These are phyloP conservation scores for Esox niger DNA, from an alignment of 2,113 vertebrate species.

Conservation along the genomic window DNA sequence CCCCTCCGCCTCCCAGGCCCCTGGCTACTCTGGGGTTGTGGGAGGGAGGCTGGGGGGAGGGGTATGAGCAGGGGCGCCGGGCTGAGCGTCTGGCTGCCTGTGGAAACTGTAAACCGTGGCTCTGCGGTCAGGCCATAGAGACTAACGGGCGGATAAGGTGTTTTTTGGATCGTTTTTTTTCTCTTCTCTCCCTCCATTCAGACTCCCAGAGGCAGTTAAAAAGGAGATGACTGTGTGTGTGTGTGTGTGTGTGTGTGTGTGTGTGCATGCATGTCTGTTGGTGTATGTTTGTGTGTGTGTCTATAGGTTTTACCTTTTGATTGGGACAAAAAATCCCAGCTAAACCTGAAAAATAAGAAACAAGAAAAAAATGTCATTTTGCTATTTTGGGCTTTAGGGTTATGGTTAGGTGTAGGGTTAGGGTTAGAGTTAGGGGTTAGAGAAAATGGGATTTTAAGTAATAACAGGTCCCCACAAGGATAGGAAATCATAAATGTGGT, in stretches of 20 bases:
- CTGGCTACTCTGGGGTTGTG: constrained; percentile 56
- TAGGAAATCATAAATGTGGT: no score
- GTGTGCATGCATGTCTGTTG: no score
- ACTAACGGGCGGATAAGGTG: constrained; percentile 75
- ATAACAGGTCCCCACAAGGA: no score
- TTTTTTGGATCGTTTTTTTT: constrained; percentile 52
- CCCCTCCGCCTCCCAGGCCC: constrained; percentile 38
- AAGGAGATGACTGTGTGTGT: constrained; percentile 1
- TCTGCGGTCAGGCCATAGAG: constrained; percentile 78
- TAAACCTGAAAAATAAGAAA: no score
- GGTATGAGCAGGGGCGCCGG: constrained; percentile 63
- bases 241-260: no score
- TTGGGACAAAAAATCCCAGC: no score
- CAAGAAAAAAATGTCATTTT: no score
- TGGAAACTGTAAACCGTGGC: constrained; percentile 78
- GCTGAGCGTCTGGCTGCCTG: constrained; percentile 77
- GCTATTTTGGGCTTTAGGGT: no score
- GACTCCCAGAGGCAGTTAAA: constrained; percentile 8
- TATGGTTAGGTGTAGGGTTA: background rate
- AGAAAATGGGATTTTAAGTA: no score
- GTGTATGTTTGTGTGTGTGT: background rate
- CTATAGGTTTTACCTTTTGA: background rate
- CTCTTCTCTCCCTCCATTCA: constrained; percentile 9
- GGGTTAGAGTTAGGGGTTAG: background rate
- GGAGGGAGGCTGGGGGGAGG: constrained; percentile 30